A percentile compares a stretch with the other conserved stretches of the same genome.
Evolutionary conservation across 2,797 vertebrate species (phyloP).

Genomic region (Acrossocheilus wenchowensis): DNA sequence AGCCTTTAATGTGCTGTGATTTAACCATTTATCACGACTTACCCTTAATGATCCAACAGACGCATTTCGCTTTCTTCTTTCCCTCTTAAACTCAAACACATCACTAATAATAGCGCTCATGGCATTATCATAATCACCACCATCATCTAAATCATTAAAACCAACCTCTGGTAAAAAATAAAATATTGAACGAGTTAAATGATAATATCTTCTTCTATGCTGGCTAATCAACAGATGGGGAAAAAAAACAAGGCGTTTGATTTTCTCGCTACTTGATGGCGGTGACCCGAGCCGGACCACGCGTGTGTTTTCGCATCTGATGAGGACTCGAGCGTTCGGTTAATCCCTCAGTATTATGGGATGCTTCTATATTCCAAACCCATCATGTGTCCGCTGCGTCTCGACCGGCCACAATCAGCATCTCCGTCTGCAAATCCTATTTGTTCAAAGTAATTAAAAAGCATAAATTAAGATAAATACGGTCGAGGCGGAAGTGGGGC

Average conservation of each 20-base stretch:
- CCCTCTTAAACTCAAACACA: constrained; percentile 54
- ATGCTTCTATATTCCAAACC: constrained; percentile 36
- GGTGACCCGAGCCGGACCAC: not conserved
- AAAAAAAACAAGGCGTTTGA: constrained; percentile 24
- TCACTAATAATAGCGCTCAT: constrained; percentile 60
- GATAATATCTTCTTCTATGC: constrained; percentile 45
- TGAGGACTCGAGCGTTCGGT: constrained; percentile 23
- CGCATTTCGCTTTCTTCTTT: constrained; percentile 49
- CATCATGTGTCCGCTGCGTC: constrained; percentile 34
- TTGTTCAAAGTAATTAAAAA: constrained; percentile 65
- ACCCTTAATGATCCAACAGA: constrained; percentile 60
- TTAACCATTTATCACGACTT: constrained; percentile 63
- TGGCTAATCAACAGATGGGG: constrained; percentile 36
- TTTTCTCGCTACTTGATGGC: constrained; percentile 36
- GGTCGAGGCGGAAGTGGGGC: constrained; percentile 37
- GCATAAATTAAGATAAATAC: constrained; percentile 64
- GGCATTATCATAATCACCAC: constrained; percentile 63
- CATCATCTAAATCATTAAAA: constrained; percentile 56
- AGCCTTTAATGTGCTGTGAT: constrained; percentile 64
- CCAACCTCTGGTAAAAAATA: constrained; percentile 50
- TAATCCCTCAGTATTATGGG: constrained; percentile 44
- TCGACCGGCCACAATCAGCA: constrained; percentile 41
- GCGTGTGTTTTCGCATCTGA: constrained; percentile 50
- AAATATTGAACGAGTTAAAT: constrained; percentile 51
- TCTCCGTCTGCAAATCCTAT: constrained; percentile 56